Percentiles rank a stretch among this genome's conserved stretches.
These are phyloP conservation scores for Trachymyrmex cornetzi DNA, from an alignment of 1,140 invertebrate species.

Conservation along the genomic window DNA sequence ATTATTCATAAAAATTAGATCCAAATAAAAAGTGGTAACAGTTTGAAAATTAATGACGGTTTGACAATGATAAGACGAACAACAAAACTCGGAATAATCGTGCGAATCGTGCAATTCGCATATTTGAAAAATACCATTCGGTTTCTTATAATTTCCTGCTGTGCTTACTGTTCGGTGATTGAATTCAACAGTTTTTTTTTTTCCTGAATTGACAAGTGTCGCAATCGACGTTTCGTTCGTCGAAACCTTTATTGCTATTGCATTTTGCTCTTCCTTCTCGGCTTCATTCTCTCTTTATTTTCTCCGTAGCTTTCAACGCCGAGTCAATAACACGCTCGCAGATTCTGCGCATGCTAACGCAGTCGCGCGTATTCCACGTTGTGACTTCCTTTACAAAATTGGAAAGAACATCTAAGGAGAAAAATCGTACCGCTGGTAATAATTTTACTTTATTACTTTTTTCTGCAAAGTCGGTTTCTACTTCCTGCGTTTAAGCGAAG, in stretches of 20 bases:
- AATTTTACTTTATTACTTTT: constrained; percentile 19
- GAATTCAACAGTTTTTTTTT: constrained; percentile 19
- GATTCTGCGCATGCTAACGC: constrained; percentile 51
- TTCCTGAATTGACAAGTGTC: background rate
- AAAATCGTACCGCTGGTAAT: background rate
- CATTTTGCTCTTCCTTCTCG: background rate
- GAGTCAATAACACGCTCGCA: constrained; percentile 55
- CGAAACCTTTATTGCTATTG: background rate
- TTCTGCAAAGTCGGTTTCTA: background rate
- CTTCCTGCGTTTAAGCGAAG: background rate
- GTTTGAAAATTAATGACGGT: background rate
- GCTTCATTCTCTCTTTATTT: constrained; percentile 31
- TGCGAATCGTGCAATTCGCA: background rate
- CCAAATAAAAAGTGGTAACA: background rate
- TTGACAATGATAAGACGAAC: background rate
- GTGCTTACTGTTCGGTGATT: background rate
- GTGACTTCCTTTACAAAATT: constrained; percentile 22
- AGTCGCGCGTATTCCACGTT: background rate
- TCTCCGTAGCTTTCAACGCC: constrained; percentile 5
- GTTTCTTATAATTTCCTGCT: background rate
- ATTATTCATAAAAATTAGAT: background rate
- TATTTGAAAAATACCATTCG: background rate
- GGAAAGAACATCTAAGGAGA: background rate
- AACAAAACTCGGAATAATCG: background rate
- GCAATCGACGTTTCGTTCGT: constrained; percentile 8